Evolutionary conservation across 2,113 vertebrate genomes (phyloP).

Genomic region (Fregata magnificens): DNA sequence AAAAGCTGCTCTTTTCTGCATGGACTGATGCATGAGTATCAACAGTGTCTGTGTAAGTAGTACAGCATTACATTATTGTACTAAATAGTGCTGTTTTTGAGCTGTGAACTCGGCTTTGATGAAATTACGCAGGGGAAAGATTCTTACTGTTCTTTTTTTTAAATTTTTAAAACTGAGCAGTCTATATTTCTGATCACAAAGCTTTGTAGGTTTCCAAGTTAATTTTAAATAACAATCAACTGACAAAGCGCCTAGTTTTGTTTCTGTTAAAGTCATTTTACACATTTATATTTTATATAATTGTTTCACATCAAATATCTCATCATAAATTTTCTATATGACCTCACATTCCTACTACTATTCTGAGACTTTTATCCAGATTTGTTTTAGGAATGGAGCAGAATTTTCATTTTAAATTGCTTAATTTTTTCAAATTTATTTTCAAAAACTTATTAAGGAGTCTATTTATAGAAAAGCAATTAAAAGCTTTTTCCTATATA

Average conservation of each 20-base stretch:
- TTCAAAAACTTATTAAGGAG: background rate
- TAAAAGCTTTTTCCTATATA: background rate
- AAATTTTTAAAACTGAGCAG: background rate
- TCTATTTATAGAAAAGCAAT: background rate
- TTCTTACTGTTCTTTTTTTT: background rate
- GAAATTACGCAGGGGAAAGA: background rate
- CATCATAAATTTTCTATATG: background rate
- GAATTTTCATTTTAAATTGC: background rate
- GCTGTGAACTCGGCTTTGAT: background rate
- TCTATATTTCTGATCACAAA: background rate
- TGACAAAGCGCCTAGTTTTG: background rate
- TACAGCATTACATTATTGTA: background rate
- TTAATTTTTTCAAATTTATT: background rate
- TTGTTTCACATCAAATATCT: background rate
- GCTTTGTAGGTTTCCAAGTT: background rate
- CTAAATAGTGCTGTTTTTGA: background rate
- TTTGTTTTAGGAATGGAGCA: background rate
- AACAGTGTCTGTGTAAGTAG: background rate
- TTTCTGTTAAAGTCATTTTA: background rate
- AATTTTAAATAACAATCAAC: background rate
- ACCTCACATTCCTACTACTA: background rate
- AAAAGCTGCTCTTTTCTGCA: background rate
- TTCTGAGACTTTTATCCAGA: background rate
- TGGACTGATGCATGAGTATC: background rate
- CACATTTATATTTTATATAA: background rate